Evolutionary conservation across 2,888 invertebrate genomes (phyloP).

Genomic region (Onchidella celtica): DNA sequence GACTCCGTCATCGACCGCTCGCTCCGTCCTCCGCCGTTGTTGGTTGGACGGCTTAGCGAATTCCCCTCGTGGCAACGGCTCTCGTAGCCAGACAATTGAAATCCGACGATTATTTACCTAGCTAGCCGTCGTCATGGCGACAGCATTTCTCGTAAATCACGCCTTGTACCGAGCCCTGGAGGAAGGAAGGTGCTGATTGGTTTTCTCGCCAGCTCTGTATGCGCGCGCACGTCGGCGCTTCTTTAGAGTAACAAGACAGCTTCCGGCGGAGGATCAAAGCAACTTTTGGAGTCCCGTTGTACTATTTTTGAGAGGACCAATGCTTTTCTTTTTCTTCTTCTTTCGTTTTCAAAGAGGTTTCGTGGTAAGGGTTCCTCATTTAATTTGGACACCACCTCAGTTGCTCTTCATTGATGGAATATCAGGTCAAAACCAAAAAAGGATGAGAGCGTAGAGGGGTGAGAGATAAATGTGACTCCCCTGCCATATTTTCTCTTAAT

Average conservation of each 20-base stretch:
- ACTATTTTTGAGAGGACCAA: neutral
- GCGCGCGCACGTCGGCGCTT: constrained; percentile 49
- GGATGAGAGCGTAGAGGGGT: neutral
- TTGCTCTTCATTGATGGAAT: neutral
- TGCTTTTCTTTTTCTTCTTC: neutral
- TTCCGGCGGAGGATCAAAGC: constrained; percentile 44
- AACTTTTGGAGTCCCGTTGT: constrained; percentile 8
- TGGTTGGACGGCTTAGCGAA: constrained; percentile 43
- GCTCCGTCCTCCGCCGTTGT: constrained; percentile 12
- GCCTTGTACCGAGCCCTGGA: constrained; percentile 45
- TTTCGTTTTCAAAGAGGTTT: neutral
- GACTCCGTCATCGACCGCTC: neutral
- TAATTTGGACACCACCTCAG: neutral
- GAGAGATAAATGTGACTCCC: neutral
- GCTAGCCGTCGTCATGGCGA: constrained; percentile 44
- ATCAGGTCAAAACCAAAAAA: too few relatives aligned
- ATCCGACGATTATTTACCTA: constrained; percentile 49
- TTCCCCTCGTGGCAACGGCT: constrained; percentile 35
- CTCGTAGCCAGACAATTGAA: constrained; percentile 41
- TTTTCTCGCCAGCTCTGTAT: constrained; percentile 49
- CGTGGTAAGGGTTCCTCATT: neutral
- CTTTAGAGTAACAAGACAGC: constrained; percentile 45
- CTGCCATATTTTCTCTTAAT: neutral
- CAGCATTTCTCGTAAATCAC: constrained; percentile 51
- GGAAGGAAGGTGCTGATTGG: constrained; percentile 50